Percentiles rank a stretch among this genome's conserved stretches.
Evolutionary conservation across 1,140 invertebrate genomes (phyloP).

Genomic region (Panulirus ornatus): DNA sequence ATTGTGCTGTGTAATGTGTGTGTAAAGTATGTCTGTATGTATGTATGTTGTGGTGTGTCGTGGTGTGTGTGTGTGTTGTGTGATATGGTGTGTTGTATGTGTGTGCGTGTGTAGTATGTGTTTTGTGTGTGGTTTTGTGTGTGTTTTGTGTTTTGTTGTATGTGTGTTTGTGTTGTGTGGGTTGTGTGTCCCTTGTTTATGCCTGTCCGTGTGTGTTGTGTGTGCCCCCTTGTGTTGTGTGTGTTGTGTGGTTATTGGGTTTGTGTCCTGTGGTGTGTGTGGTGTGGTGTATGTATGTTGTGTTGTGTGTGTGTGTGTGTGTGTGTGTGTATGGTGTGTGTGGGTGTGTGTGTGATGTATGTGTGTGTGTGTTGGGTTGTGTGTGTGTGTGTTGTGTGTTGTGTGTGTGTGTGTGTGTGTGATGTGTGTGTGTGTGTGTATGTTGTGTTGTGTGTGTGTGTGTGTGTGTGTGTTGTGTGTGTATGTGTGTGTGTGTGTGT

Average conservation of each 20-base stretch:
- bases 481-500: conserved; percentile 29
- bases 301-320: not conserved
- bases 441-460: conserved; percentile 13
- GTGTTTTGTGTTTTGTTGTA: not conserved
- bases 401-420: not conserved
- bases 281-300: not conserved
- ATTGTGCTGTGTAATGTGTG: too few species aligned
- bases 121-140: not conserved
- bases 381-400: not conserved
- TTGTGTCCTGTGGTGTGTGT: not conserved
- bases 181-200: too few species aligned
- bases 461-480: conserved; percentile 35
- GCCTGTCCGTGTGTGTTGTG: conserved; percentile 40
- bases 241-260: not conserved
- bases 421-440: conserved; percentile 3
- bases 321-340: not conserved
- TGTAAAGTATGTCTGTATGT: not conserved
- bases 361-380: not conserved
- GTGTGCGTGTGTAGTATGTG: not conserved
- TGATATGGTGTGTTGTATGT: not conserved
- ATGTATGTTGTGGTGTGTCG: not conserved
- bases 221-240: too few species aligned
- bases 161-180: conserved; percentile 24
- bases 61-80: not conserved
- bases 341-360: conserved; percentile 1